These are phyloP conservation scores for Paracyclopina nana DNA, from an alignment of 1,140 invertebrate genomes.

Conservation along the genomic window DNA sequence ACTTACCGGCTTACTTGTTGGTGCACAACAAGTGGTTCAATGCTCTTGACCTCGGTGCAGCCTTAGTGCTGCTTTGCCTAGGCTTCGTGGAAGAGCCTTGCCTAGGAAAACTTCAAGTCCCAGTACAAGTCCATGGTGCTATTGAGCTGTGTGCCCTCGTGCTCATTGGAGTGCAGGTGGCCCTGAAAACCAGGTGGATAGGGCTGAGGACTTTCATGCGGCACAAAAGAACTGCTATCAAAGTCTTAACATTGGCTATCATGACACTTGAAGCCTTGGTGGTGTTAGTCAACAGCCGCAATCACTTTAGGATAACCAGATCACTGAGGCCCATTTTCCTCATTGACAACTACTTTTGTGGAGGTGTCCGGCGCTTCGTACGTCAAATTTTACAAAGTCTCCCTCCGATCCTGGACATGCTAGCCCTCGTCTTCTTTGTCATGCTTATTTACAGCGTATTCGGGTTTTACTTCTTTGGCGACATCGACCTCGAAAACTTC, in stretches of 20 bases:
- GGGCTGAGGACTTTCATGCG: conserved; percentile 57
- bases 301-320: conserved; percentile 65
- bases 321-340: conserved; percentile 72
- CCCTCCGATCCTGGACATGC: conserved; percentile 71
- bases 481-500: conserved; percentile 18
- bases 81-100: conserved; percentile 17
- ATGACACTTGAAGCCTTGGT: conserved; percentile 67
- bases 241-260: conserved; percentile 54
- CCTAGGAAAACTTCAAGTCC: conserved; percentile 32
- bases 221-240: conserved; percentile 63
- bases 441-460: conserved; percentile 60
- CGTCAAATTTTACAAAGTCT: conserved; percentile 49
- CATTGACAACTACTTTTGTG: conserved; percentile 63
- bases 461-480: conserved; percentile 60
- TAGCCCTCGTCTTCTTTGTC: conserved; percentile 61
- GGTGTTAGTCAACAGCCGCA: conserved; percentile 55
- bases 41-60: conserved; percentile 53
- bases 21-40: conserved; percentile 78
- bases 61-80: conserved; percentile 47
- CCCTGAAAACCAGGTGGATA: conserved; percentile 39
- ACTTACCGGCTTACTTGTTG: conserved; percentile 62
- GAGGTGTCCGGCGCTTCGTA: conserved; percentile 35
- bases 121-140: conserved; percentile 56
- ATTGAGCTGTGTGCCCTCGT: conserved; percentile 56
- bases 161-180: conserved; percentile 53